A percentile compares a stretch with the other conserved stretches of the same genome.
These are phyloP conservation scores for Bombylius discolor DNA, from an alignment of 2,888 invertebrate genomes.

Conservation along the genomic window DNA sequence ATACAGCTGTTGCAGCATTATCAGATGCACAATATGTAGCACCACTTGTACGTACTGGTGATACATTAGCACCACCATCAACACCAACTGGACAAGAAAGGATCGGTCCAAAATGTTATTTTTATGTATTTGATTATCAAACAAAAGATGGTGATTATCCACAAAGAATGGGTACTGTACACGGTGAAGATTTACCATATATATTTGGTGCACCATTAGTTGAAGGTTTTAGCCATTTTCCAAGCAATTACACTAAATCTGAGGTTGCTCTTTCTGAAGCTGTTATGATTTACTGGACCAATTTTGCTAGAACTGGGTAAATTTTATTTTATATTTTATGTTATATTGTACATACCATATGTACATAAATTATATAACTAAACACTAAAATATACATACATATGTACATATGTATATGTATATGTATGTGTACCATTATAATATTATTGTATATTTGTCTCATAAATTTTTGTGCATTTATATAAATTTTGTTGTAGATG, in stretches of 20 bases:
- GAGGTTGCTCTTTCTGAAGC: constrained; percentile 77
- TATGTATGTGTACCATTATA: not conserved
- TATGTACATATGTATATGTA: not conserved
- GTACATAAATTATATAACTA: no score
- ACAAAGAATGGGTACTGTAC: constrained; percentile 84
- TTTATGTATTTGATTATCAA: constrained; percentile 87
- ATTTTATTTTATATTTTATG: constrained; percentile 27
- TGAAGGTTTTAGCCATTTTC: constrained; percentile 67
- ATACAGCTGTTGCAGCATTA: constrained; percentile 79
- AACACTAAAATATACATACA: not conserved
- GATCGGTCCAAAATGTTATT: constrained; percentile 67
- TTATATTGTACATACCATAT: not conserved
- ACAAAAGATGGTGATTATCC: constrained; percentile 81
- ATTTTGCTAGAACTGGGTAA: constrained; percentile 82
- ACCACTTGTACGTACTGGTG: constrained; percentile 74
- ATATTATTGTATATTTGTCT: not conserved
- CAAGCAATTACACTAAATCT: constrained; percentile 75
- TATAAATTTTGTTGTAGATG: no score
- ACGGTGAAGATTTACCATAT: constrained; percentile 84
- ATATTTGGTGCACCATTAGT: constrained; percentile 83
- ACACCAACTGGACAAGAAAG: constrained; percentile 42
- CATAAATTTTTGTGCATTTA: no score
- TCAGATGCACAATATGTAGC: constrained; percentile 92
- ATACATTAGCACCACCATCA: constrained; percentile 58
- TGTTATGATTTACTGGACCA: constrained; percentile 76